Base-by-base conservation (phyloP, 2,888 invertebrate genomes). In the Sisyra nigra region DNA sequence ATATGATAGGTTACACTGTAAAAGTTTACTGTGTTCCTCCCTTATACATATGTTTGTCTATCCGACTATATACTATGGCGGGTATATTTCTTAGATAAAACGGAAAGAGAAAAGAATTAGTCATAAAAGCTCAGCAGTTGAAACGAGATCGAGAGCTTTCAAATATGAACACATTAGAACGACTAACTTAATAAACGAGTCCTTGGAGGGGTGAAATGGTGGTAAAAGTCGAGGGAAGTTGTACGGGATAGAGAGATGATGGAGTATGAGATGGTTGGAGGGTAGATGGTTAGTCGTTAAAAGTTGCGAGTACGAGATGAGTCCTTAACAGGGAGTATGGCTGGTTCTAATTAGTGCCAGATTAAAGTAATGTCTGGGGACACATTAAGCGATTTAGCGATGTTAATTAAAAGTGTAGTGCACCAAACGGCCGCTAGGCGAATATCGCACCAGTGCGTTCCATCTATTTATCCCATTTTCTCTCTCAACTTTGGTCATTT, bases 361-460 rank as follows among this genome's bases (percentile, higher is more conserved):
- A 71, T 71, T 71, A 70, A 71, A 70, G 68, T 69, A 68, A 68
- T 68, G 69, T 69, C 69, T 66, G 65, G 68, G 68, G 68, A 69
- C 67, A 66, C 67, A 69, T 69, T 69, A 64, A 64, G 61, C 64
- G 63, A 64, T 64, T 64, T 64, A 62, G 63, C 61, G 60, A 62
- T 64, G 63, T 63, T 64, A 64, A 64, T 64, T 64, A 64, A 64
- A 64, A 64, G 64, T 63, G 63, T 63, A 61, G 61, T 56, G 58
- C 55, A 57, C 37, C 19, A 37, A 38, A 43, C 43, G 37, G 43
- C 43, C 43, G 43, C 37, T 43, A 43, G 38, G 43, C 38, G 43
- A 41, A 46, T 18, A 17, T 19, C 24, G 24, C 24, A 24, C 24
- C 24, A 24, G 24, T 24, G 24, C 24, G 24, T 24, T 24, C 24